These are phyloP conservation scores for Capreolus pygargus DNA, from an alignment of 2,113 vertebrate genomes.

Conservation along the genomic window DNA sequence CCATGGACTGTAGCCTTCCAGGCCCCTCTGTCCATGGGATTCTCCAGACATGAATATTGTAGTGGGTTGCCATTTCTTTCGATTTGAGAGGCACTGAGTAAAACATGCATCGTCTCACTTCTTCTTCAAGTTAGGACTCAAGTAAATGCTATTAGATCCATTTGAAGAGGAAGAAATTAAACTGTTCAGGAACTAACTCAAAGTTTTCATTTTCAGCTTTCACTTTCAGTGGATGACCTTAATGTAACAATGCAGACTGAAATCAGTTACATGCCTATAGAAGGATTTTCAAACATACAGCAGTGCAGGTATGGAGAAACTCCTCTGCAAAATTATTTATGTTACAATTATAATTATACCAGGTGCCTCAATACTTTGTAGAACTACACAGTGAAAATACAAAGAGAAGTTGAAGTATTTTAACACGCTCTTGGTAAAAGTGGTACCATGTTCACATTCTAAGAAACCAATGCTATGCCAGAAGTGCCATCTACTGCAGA, in stretches of 20 bases:
- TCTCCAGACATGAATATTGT: background rate
- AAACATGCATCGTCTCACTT: background rate
- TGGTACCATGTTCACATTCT: background rate
- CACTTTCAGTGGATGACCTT: background rate
- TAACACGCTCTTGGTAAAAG: background rate
- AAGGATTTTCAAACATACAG: background rate
- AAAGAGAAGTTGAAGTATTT: background rate
- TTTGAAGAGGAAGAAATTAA: background rate
- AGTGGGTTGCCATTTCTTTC: background rate
- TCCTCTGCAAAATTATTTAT: background rate
- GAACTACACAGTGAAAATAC: background rate
- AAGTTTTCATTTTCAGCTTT: background rate
- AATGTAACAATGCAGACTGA: background rate
- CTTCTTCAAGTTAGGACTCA: background rate
- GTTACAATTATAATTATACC: background rate
- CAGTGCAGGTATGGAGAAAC: background rate
- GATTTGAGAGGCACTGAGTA: background rate
- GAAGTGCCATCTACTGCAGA: background rate
- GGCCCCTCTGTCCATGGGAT: background rate
- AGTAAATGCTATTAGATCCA: background rate
- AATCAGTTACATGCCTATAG: background rate
- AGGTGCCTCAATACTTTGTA: background rate
- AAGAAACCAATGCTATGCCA: background rate
- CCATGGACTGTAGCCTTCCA: background rate
- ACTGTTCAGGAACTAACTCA: background rate